Conservation (phyloP, 2,113 vertebrate genomes). For the Datnioides undecimradiatus region DNA sequence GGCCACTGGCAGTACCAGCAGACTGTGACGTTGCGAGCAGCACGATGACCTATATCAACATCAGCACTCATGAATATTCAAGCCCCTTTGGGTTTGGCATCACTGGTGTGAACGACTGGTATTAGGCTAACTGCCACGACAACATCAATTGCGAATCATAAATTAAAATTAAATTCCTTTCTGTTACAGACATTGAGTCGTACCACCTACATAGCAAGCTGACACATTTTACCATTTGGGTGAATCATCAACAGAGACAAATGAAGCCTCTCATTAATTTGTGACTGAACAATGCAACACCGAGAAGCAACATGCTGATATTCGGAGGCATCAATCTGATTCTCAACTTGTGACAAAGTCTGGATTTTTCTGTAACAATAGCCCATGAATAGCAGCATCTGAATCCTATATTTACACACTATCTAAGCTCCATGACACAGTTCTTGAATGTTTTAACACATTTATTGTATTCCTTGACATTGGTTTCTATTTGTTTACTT, state of each 20-base stretch:
- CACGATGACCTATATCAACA: slow-evolving; percentile 52
- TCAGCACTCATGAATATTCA: slow-evolving; percentile 64
- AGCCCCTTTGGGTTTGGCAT: slow-evolving; percentile 50
- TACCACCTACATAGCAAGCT: slow-evolving; percentile 55
- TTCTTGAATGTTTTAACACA: neutral
- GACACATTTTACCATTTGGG: slow-evolving; percentile 54
- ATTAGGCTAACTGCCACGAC: slow-evolving; percentile 52
- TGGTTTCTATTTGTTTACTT: neutral
- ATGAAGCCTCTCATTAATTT: slow-evolving; percentile 48
- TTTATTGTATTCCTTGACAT: neutral
- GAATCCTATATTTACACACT: neutral
- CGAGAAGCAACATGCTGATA: slow-evolving; percentile 6
- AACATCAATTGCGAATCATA: slow-evolving; percentile 63
- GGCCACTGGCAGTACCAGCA: slow-evolving; percentile 31
- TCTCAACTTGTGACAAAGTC: slow-evolving; percentile 3
- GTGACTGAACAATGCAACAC: slow-evolving; percentile 33
- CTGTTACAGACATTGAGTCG: slow-evolving; percentile 37
- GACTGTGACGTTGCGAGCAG: slow-evolving; percentile 45
- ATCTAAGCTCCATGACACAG: neutral
- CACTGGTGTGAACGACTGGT: slow-evolving; percentile 53
- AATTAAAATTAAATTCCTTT: slow-evolving; percentile 62
- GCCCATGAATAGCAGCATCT: neutral
- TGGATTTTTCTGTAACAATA: neutral
- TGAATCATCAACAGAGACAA: slow-evolving; percentile 60
- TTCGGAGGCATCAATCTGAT: slow-evolving; percentile 20